Evolutionary conservation across 2,113 vertebrate genomes (phyloP), one percentile per base, ranked within the genome.

Genomic region (Scomber scombrus): DNA sequence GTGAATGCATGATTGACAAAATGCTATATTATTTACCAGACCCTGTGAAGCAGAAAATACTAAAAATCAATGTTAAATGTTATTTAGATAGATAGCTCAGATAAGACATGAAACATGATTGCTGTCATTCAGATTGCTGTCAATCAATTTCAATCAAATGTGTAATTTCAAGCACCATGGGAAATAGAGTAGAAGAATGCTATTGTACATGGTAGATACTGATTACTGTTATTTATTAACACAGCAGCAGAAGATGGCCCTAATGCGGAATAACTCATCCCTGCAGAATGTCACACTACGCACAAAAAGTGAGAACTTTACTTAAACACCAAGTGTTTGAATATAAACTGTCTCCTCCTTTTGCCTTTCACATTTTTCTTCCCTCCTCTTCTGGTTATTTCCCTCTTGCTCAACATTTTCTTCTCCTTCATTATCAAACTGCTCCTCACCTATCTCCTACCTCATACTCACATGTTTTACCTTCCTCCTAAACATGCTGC

Each of bases 211-310:
- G 34, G 9, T 9, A 9, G 7, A 40, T 40, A 45, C 47, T 83
- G 13, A 34, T 58, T 51, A 73, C n/a, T 84, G 12, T 80, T 46
- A 7, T 85, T 58, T 51, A 1, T 79, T 31, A 40, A 31, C 34
- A 55, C 94, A 97, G 96, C 97, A 98, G 88, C 97, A 97, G 95
- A 98, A 98, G 90, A 93, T 95, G 0, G 95, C 94, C 0, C 85
- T 96, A 21, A 91, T 96, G 86, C 95, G 96, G 91, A 97, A 96
- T 89, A 97, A 92, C 85, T 95, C 96, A 0, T 90, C 96, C 1
- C 81, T 97, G 87, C 96, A 97, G 89, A 96, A 93, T 0, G 96
- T 97, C 16, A 95, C 96, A 0, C 93, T 98, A 55, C 93, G 97
- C 63, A 96, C 94, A 76, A 98, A 96, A 88, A 93, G 97, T 98